Conservation (phyloP, 1,140 invertebrate genomes). For the Drosophila mauritiana region DNA sequence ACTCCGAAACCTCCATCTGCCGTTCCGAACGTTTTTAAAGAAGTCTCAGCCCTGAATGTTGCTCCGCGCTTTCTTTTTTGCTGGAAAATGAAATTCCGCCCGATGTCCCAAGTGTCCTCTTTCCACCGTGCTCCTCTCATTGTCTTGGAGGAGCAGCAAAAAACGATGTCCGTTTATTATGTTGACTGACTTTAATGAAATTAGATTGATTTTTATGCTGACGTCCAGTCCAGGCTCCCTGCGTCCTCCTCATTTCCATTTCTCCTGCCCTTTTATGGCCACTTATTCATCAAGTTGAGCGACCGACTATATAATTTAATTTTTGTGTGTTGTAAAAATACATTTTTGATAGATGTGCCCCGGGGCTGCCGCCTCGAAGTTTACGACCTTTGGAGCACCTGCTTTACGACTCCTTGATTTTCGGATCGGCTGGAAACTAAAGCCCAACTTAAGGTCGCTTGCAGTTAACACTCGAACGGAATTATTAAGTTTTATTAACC, state of each 20-base stretch:
- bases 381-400: slow-evolving; percentile 36
- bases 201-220: slow-evolving; percentile 78
- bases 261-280: slow-evolving; percentile 58
- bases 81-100: slow-evolving; percentile 19
- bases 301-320: slow-evolving; percentile 80
- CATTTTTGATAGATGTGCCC: slow-evolving; percentile 71
- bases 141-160: slow-evolving; percentile 43
- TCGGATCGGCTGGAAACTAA: not conserved
- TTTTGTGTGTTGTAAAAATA: slow-evolving; percentile 74
- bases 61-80: no score
- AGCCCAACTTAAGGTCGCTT: slow-evolving; percentile 46
- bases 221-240: slow-evolving; percentile 37
- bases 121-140: slow-evolving; percentile 3
- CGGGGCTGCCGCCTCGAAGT: slow-evolving; percentile 1
- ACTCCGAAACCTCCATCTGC: no score
- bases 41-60: not conserved
- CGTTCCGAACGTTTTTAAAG: not conserved
- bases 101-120: slow-evolving; percentile 3
- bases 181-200: slow-evolving; percentile 78
- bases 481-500: slow-evolving; percentile 77
- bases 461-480: slow-evolving; percentile 57
- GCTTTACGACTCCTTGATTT: slow-evolving; percentile 23
- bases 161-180: slow-evolving; percentile 51
- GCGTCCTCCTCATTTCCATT: slow-evolving; percentile 16
- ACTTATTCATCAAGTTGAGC: slow-evolving; percentile 78